Evolutionary conservation across 2,888 invertebrate species (phyloP).

Genomic region (Corythucha ciliata): DNA sequence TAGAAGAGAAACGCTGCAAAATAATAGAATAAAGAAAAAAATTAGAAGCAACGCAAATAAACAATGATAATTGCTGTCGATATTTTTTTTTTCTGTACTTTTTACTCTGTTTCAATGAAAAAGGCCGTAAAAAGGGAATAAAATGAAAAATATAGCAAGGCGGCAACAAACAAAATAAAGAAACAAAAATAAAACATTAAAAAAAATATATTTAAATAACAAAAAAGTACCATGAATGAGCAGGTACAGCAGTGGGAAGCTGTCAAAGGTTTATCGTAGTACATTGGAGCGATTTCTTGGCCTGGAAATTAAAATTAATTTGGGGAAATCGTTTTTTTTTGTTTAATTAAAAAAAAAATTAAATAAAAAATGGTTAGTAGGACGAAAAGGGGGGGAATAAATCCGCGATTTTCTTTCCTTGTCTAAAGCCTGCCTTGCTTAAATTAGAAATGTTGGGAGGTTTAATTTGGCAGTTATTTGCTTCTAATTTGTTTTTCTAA

Average conservation of each 20-base stretch:
- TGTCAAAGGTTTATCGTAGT: conserved; percentile 24
- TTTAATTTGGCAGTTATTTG: too few species aligned
- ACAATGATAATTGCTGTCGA: too few species aligned
- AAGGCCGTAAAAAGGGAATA: too few species aligned
- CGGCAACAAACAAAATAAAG: conserved; percentile 16
- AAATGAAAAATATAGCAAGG: conserved; percentile 26
- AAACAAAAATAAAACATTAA: conserved; percentile 23
- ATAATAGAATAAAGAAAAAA: conserved; percentile 20
- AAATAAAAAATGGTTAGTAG: conserved; percentile 11
- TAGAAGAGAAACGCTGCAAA: conserved; percentile 27
- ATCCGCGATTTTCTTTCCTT: too few species aligned
- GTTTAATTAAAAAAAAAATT: conserved; percentile 10
- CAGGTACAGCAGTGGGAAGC: conserved; percentile 26
- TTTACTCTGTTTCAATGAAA: too few species aligned
- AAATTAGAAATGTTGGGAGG: too few species aligned
- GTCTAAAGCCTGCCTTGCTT: too few species aligned
- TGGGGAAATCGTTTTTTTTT: too few species aligned
- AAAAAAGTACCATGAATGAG: conserved; percentile 24
- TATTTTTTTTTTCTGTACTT: too few species aligned
- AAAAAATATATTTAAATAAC: conserved; percentile 18
- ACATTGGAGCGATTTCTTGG: too few species aligned
- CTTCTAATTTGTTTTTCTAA: too few species aligned
- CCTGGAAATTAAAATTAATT: conserved; percentile 23
- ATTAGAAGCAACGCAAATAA: conserved; percentile 34
- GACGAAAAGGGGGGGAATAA: too few species aligned